Conservation (phyloP, 2,888 invertebrate species). For the Alsophila aescularia region DNA sequence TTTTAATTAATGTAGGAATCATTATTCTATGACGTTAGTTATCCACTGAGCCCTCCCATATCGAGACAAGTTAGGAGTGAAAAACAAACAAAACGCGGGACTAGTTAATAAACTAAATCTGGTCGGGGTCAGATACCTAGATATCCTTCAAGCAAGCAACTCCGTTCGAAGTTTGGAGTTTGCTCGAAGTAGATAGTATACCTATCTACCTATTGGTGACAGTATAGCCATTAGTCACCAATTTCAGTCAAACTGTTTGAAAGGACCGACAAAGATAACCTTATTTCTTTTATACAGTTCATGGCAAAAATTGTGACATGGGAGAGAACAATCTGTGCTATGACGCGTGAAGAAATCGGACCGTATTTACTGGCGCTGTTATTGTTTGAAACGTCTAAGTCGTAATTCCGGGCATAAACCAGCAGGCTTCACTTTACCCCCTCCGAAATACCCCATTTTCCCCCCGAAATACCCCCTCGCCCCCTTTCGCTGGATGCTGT, state of each 20-base stretch:
- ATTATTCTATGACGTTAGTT: no score
- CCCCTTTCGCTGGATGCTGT: slow-evolving; percentile 69
- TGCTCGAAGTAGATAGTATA: no score
- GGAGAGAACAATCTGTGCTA: slow-evolving; percentile 72
- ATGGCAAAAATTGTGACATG: slow-evolving; percentile 40
- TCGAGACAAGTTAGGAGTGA: no score
- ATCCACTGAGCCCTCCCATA: no score
- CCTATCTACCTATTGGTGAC: no score
- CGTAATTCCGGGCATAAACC: slow-evolving; percentile 83
- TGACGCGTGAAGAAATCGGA: slow-evolving; percentile 83
- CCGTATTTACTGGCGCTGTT: slow-evolving; percentile 81
- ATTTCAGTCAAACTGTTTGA: neutral
- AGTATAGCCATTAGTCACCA: neutral
- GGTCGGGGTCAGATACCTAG: no score
- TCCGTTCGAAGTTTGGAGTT: no score
- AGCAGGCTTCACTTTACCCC: slow-evolving; percentile 76
- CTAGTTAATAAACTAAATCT: no score
- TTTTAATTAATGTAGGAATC: no score
- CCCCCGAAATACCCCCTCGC: slow-evolving; percentile 42
- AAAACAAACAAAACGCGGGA: no score
- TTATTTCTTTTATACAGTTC: slow-evolving; percentile 12
- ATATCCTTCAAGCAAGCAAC: no score
- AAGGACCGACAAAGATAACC: neutral
- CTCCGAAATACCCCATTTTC: slow-evolving; percentile 42
- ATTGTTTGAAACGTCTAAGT: slow-evolving; percentile 85